These are phyloP conservation scores for Menidia menidia DNA, from an alignment of 2,797 vertebrate species.

Conservation along the genomic window DNA sequence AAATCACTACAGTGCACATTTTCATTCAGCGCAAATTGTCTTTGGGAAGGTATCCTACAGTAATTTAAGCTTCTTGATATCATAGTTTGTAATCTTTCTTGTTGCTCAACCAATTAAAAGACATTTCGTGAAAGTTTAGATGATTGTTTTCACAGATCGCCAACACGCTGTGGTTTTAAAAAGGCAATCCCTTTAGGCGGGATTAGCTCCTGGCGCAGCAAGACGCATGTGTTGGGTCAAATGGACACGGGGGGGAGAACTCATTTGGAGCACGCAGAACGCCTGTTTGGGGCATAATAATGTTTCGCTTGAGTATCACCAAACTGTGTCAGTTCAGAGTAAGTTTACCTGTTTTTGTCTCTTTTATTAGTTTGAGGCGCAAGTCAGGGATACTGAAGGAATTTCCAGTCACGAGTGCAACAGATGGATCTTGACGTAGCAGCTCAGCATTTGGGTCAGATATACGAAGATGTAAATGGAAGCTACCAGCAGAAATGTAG, in stretches of 20 bases:
- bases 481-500: neutral
- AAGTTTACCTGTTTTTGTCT: conserved; percentile 37
- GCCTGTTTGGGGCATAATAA: conserved; percentile 36
- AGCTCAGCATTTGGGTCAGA: conserved; percentile 11
- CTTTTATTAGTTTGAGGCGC: neutral
- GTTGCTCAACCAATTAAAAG: too few relatives aligned
- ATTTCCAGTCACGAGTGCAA: neutral
- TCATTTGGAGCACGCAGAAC: conserved; percentile 29
- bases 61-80: too few relatives aligned
- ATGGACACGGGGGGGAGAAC: conserved; percentile 58
- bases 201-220: conserved; percentile 72
- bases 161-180: conserved; percentile 54
- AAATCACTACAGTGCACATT: too few relatives aligned
- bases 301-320: conserved; percentile 71
- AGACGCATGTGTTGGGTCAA: conserved; percentile 58
- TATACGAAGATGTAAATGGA: conserved; percentile 11
- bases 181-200: conserved; percentile 75
- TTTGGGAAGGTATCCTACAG: too few relatives aligned
- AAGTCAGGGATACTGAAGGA: neutral
- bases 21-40: too few relatives aligned
- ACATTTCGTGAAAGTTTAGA: neutral
- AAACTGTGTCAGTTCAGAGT: conserved; percentile 70
- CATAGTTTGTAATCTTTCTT: too few relatives aligned
- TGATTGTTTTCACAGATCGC: conserved; percentile 22
- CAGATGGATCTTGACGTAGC: neutral